phyloP scores from a whole-genome alignment of 2,888 invertebrate genomes.

The Macrosiphum euphorbiae region DNA sequence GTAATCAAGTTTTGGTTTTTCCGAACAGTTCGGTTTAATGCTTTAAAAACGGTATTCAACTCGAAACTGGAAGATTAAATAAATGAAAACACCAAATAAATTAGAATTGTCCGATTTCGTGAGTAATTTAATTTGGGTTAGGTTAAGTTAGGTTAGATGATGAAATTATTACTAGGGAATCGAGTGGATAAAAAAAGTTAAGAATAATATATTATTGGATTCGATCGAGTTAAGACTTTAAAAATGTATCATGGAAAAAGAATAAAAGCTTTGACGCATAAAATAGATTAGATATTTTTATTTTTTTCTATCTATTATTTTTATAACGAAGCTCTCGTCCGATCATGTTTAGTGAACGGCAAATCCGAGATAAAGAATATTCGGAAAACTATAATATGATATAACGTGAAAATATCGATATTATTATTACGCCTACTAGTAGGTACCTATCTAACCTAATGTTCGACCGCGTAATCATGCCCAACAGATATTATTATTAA shows the following conservation, averaged over 20 bases:
- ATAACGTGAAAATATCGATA: background rate
- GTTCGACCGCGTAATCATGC: background rate
- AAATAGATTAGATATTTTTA: background rate
- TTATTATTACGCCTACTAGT: background rate
- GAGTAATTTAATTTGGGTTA: background rate
- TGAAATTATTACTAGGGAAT: background rate
- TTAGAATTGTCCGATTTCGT: background rate
- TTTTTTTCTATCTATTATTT: background rate
- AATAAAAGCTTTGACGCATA: background rate
- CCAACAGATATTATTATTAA: background rate
- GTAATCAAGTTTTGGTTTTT: background rate
- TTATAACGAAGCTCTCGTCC: background rate
- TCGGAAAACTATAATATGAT: background rate
- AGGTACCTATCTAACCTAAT: background rate
- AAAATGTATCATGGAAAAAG: background rate
- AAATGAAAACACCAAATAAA: background rate
- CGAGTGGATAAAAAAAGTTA: background rate
- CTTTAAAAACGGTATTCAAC: background rate
- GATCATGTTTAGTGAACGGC: background rate
- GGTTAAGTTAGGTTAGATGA: no score
- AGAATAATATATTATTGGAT: background rate
- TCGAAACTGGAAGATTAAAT: background rate
- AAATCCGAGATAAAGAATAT: background rate
- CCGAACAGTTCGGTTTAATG: background rate
- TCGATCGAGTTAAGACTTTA: background rate